These are phyloP conservation scores for Jaculus jaculus DNA, from an alignment of 2,113 vertebrate species.

Conservation along the genomic window DNA sequence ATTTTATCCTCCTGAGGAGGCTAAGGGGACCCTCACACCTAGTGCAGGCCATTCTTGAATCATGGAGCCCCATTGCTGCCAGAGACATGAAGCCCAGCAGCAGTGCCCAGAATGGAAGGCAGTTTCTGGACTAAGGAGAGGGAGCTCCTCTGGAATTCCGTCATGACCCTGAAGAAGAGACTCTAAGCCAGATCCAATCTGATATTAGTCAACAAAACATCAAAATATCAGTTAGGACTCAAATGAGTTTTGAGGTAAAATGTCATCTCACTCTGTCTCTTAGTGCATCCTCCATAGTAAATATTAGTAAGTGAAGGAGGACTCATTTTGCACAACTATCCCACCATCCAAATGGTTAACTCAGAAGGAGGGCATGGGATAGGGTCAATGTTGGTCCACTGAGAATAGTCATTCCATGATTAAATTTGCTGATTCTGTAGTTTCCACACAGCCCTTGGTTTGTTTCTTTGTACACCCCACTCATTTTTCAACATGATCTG, in stretches of 20 bases:
- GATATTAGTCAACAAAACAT: background rate
- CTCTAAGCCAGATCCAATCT: background rate
- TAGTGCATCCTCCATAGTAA: background rate
- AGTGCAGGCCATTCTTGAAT: background rate
- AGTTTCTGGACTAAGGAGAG: background rate
- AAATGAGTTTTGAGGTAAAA: background rate
- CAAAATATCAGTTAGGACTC: background rate
- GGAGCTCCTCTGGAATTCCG: background rate
- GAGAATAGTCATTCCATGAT: background rate
- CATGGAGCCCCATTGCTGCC: too few species aligned
- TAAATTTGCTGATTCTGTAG: background rate
- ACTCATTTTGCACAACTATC: background rate
- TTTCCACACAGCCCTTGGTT: background rate
- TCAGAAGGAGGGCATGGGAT: background rate
- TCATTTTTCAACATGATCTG: background rate
- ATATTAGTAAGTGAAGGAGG: background rate
- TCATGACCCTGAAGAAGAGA: background rate
- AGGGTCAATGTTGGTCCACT: background rate
- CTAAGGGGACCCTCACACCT: fast-evolving
- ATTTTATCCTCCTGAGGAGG: fast-evolving
- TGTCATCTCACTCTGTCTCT: background rate
- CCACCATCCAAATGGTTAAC: background rate
- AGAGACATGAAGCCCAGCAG: background rate
- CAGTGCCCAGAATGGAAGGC: background rate
- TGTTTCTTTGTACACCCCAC: fast-evolving